phyloP scores from a whole-genome alignment of 2,888 invertebrate species.

The Acronicta aceris region DNA sequence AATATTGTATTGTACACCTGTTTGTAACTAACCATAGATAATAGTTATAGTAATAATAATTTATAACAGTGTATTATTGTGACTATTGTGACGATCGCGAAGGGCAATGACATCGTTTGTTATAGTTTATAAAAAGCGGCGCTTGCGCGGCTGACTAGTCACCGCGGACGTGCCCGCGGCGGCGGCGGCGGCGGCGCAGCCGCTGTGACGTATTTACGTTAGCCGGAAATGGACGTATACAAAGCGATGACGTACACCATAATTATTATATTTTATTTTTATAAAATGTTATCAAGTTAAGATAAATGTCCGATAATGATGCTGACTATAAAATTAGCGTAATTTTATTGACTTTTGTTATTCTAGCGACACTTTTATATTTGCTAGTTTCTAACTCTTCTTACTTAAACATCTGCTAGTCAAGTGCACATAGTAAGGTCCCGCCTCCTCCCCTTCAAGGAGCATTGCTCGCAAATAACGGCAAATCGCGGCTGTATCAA shows the following conservation, averaged over 20 bases:
- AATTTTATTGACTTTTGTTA: no score
- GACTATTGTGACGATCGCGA: slow-evolving; percentile 6
- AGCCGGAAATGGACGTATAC: background rate
- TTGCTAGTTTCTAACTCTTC: no score
- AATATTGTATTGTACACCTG: slow-evolving; percentile 1
- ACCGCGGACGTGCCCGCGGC: no score
- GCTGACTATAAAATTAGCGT: no score
- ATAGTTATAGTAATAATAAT: no score
- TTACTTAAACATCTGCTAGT: no score
- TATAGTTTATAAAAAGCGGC: slow-evolving; percentile 19
- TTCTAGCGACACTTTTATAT: no score
- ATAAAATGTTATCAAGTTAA: no score
- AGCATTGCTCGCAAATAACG: slow-evolving; percentile 13
- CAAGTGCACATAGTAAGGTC: background rate
- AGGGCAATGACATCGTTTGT: slow-evolving; percentile 35
- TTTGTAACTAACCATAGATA: background rate
- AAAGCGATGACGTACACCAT: no score
- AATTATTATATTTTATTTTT: no score
- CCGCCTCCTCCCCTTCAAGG: background rate
- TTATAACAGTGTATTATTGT: slow-evolving; percentile 19
- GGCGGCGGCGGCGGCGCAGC: background rate
- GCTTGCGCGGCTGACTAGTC: slow-evolving; percentile 7
- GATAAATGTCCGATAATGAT: no score
- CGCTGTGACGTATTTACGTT: background rate
- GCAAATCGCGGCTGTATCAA: background rate